These are phyloP conservation scores for Drosophila jambulina DNA, from an alignment of 1,140 invertebrate species.

Conservation along the genomic window DNA sequence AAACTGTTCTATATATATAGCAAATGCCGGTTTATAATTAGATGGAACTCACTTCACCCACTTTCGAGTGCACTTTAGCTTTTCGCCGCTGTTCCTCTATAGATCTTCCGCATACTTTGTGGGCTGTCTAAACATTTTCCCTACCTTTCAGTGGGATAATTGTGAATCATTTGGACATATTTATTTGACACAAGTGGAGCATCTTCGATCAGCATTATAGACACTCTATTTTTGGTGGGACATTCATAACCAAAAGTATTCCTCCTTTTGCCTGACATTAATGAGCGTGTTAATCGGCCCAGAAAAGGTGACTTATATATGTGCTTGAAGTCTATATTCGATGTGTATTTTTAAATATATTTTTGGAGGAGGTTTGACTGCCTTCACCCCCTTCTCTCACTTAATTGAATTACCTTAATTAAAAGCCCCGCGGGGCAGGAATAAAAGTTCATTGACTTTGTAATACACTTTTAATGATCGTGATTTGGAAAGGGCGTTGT, in stretches of 20 bases:
- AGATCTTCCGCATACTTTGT: constrained; percentile 70
- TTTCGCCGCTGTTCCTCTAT: constrained; percentile 36
- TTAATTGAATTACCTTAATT: constrained; percentile 61
- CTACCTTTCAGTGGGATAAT: constrained; percentile 37
- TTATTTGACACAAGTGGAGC: constrained; percentile 58
- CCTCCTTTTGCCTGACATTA: constrained; percentile 60
- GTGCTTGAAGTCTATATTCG: background rate
- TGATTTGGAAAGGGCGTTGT: constrained; percentile 19
- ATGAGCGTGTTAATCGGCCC: constrained; percentile 68
- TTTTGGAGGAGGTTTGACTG: background rate
- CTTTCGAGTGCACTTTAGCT: constrained; percentile 65
- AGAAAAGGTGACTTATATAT: constrained; percentile 56
- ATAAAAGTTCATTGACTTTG: constrained; percentile 64
- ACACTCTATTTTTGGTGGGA: constrained; percentile 29
- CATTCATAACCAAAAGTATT: constrained; percentile 54
- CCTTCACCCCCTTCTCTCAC: constrained; percentile 6
- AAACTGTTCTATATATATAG: constrained; percentile 51
- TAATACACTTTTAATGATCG: constrained; percentile 66
- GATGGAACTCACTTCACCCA: constrained; percentile 61
- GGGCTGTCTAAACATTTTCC: constrained; percentile 53
- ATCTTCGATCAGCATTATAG: constrained; percentile 51
- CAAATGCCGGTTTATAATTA: constrained; percentile 59
- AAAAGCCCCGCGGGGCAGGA: constrained; percentile 26
- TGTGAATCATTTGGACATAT: constrained; percentile 49
- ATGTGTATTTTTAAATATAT: background rate